phyloP scores from a whole-genome alignment of 2,797 vertebrate genomes.

The Emys orbicularis region DNA sequence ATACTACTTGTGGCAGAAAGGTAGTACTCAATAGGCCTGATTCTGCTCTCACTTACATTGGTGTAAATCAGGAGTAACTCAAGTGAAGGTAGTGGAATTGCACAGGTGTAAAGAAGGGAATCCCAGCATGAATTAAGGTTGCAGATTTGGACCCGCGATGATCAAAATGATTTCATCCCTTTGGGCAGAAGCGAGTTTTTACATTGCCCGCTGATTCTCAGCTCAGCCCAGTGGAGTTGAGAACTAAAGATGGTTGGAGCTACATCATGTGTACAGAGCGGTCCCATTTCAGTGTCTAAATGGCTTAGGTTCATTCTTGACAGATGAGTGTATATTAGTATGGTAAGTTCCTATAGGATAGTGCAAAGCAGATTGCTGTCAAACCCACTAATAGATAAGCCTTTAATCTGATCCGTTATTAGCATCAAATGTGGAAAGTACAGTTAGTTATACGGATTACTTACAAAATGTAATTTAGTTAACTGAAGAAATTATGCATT shows the following conservation, averaged over 20 bases:
- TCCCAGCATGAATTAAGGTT: not conserved
- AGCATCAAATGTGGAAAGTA: slow-evolving; percentile 59
- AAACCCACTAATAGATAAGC: not conserved
- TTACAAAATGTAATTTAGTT: slow-evolving; percentile 46
- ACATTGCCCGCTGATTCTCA: not conserved
- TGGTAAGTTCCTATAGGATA: not conserved
- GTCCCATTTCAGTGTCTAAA: not conserved
- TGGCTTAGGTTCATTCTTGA: not conserved
- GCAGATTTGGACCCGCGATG: not conserved
- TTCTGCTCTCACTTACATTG: not conserved
- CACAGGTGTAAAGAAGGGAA: not conserved
- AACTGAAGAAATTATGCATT: slow-evolving; percentile 57
- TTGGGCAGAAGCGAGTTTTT: not conserved
- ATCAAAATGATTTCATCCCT: not conserved
- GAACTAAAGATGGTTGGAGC: not conserved
- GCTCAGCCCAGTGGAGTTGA: not conserved
- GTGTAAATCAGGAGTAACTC: not conserved
- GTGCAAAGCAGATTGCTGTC: slow-evolving; percentile 38
- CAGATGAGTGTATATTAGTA: not conserved
- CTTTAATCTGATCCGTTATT: slow-evolving; percentile 64
- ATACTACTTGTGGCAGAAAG: not conserved
- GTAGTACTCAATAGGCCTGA: not conserved
- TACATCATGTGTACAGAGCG: not conserved
- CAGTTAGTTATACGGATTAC: slow-evolving; percentile 46
- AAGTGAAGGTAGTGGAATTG: not conserved